These are phyloP conservation scores for Augochlora pura DNA, from an alignment of 1,140 invertebrate genomes.

Conservation along the genomic window DNA sequence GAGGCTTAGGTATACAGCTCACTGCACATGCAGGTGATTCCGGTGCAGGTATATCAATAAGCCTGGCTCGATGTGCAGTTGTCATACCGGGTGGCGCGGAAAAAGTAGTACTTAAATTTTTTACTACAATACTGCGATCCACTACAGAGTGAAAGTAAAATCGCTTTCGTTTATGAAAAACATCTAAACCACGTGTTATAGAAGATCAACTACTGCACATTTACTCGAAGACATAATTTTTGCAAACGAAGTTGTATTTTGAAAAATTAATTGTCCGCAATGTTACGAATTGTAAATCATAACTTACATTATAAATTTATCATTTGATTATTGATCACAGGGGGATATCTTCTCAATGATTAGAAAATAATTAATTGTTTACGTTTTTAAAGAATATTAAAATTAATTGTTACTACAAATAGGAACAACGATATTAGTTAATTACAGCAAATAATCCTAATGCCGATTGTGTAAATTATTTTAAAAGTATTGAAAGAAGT, in stretches of 20 bases:
- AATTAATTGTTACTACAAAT: too few relatives aligned
- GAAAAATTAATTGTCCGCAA: too few relatives aligned
- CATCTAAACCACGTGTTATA: neutral
- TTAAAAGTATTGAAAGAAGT: too few relatives aligned
- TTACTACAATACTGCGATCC: neutral
- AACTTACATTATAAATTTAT: too few relatives aligned
- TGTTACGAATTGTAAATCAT: too few relatives aligned
- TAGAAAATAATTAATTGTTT: too few relatives aligned
- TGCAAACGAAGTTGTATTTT: neutral
- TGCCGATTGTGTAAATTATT: too few relatives aligned
- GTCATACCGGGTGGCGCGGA: slow-evolving; percentile 12
- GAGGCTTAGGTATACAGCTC: slow-evolving; percentile 62
- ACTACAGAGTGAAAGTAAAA: neutral
- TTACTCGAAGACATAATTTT: neutral
- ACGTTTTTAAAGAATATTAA: too few relatives aligned
- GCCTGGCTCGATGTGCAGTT: neutral
- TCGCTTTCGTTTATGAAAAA: neutral
- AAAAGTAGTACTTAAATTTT: neutral
- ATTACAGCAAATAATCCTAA: too few relatives aligned
- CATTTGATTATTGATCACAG: too few relatives aligned
- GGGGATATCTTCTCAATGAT: too few relatives aligned
- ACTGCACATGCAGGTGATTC: slow-evolving; percentile 53
- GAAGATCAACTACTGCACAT: neutral
- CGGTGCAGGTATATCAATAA: slow-evolving; percentile 39
- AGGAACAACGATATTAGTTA: too few relatives aligned